Percentiles rank a stretch among this genome's conserved stretches.
Conservation (phyloP, 2,113 vertebrate species). For the Merops nubicus region DNA sequence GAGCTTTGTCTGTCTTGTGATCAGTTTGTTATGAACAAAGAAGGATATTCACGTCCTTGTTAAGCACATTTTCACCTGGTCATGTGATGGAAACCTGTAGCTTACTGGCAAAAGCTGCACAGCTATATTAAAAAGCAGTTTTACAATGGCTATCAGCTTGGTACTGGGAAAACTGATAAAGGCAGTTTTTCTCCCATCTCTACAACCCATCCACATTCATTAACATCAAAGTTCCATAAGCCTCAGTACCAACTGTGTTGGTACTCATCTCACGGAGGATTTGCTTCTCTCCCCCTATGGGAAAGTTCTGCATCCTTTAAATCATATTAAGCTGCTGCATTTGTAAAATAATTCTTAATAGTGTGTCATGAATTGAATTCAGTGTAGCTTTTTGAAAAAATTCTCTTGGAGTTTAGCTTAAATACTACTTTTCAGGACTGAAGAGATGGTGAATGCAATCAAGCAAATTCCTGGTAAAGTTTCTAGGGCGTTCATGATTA, state of each 20-base stretch:
- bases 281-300: slow-evolving; percentile 70
- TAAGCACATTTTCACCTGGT: slow-evolving; percentile 57
- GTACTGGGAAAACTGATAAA: slow-evolving; percentile 65
- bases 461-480: slow-evolving; percentile 49
- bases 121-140: slow-evolving; percentile 61
- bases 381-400: slow-evolving; percentile 62
- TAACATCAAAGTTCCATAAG: slow-evolving; percentile 74
- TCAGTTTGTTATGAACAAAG: slow-evolving; percentile 55
- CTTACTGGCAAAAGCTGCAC: slow-evolving; percentile 52
- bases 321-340: slow-evolving; percentile 76
- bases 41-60: slow-evolving; percentile 27
- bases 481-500: slow-evolving; percentile 14
- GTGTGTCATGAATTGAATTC: slow-evolving; percentile 61
- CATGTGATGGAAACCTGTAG: slow-evolving; percentile 31
- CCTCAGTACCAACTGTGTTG: slow-evolving; percentile 55
- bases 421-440: slow-evolving; percentile 44
- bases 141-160: slow-evolving; percentile 62
- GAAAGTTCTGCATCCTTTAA: slow-evolving; percentile 74
- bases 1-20: slow-evolving; percentile 52
- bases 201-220: slow-evolving; percentile 66
- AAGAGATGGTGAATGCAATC: slow-evolving; percentile 15
- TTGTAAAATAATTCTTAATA: slow-evolving; percentile 72
- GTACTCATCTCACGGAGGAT: slow-evolving; percentile 73
- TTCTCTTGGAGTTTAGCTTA: slow-evolving; percentile 67
- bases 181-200: slow-evolving; percentile 58